Evolutionary conservation across 1,140 invertebrate genomes (phyloP), one percentile per base, ranked within the genome.

Genomic region (Luehdorfia chinensis): DNA sequence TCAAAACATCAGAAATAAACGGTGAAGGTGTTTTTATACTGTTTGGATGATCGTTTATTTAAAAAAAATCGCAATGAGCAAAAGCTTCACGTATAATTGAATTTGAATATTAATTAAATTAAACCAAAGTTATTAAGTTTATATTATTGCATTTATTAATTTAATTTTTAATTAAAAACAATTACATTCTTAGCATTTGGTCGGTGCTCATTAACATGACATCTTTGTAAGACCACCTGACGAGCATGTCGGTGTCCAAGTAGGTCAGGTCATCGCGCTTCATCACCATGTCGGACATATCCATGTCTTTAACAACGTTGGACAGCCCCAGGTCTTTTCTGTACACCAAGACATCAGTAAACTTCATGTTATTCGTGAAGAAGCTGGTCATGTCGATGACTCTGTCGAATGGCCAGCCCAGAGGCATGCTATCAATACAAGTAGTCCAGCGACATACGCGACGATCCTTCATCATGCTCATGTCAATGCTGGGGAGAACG

Each of bases 341-440:
- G 79, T 88, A 92, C 46, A 93, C 90, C 45, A 84, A 73, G 13
- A 93, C 86, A 57, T 92, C 91, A 21, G 88, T 74, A 75, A 90
- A 90, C 73, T 89, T 90, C 74, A 92, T 91, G 83, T 93, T 93
- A 18, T 86, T 84, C 15, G 90, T 88, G 66, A 88, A 80, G 83
- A 90, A 91, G 59, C 83, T 69, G 33, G 85, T 84, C 46, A 87
- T 77, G 46, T 90, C 86, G 62, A 91, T 89, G 8, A 87, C 84
- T 32, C 92, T 87, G 74, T 93, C 92, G 81, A 93, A 91, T 28
- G 92, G 92, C 85, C 89, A 93, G 27, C 91, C 92, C 64, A 92
- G 90, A 7, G 90, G 86, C 59, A 88, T 71, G 9, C 80, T 69
- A 66, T 90, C 89, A 21, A 87, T 65, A 52, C 84, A 89, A 30